Conservation (phyloP, 2,797 vertebrate species). For the Enteromius fasciolatus region DNA sequence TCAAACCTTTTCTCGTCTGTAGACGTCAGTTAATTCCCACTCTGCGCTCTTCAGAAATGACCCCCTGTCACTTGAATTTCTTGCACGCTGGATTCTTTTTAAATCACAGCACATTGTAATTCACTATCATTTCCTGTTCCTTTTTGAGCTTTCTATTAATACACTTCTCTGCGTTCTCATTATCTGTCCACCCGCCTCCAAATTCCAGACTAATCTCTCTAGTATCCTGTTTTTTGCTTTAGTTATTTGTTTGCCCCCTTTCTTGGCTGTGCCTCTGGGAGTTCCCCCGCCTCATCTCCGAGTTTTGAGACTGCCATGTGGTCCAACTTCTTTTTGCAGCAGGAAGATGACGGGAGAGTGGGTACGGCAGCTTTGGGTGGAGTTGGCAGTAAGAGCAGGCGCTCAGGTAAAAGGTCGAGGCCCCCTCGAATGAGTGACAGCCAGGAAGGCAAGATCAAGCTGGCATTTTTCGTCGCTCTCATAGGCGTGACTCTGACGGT, state of each 20-base stretch:
- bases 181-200: background rate
- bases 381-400: constrained; percentile 64
- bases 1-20: constrained; percentile 29
- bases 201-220: background rate
- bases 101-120: constrained; percentile 42
- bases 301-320: constrained; percentile 74
- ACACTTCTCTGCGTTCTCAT: constrained; percentile 11
- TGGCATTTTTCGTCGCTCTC: constrained; percentile 83
- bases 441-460: constrained; percentile 87
- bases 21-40: constrained; percentile 44
- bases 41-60: constrained; percentile 36
- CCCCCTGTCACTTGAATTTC: constrained; percentile 16
- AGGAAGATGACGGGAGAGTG: constrained; percentile 78
- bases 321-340: constrained; percentile 87
- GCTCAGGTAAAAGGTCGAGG: constrained; percentile 66
- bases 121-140: constrained; percentile 34
- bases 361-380: constrained; percentile 68
- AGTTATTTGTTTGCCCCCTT: background rate
- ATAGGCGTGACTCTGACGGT: constrained; percentile 86
- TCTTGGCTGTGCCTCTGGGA: constrained; percentile 10
- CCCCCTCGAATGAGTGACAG: constrained; percentile 79
- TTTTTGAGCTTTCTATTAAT: constrained; percentile 23
- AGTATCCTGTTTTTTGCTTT: constrained; percentile 7
- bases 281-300: background rate
- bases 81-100: background rate